Percentiles rank a stretch among this genome's conserved stretches.
Evolutionary conservation across 2,797 vertebrate genomes (phyloP).

Genomic region (Acanthiza pusilla): DNA sequence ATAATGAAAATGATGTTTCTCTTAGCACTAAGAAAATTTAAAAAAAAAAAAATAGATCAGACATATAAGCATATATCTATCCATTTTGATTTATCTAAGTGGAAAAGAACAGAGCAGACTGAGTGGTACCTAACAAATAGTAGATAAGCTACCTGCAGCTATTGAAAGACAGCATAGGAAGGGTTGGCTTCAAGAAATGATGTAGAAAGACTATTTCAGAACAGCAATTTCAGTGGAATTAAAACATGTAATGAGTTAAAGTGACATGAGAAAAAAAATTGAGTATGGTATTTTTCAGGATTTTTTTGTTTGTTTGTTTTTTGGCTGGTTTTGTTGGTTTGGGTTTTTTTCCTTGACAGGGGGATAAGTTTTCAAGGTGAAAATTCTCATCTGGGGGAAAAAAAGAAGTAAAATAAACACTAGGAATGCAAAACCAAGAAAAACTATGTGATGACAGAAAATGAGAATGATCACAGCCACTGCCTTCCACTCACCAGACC

Average conservation of each 20-base stretch:
- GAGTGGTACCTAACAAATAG: neutral
- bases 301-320: neutral
- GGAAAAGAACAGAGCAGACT: neutral
- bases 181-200: neutral
- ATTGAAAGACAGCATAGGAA: neutral
- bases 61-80: neutral
- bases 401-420: neutral
- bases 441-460: neutral
- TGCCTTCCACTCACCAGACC: neutral
- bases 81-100: neutral
- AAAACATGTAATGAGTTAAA: neutral
- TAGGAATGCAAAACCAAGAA: neutral
- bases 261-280: accelerated
- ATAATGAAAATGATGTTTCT: neutral
- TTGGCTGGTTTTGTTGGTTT: neutral
- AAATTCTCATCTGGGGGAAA: neutral
- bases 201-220: neutral
- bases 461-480: neutral
- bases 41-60: neutral
- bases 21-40: neutral
- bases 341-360: neutral
- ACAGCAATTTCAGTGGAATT: neutral
- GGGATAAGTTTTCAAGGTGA: neutral
- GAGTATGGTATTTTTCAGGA: neutral
- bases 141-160: neutral